Percentiles rank a stretch among this genome's conserved stretches.
phyloP scores from a whole-genome alignment of 2,888 invertebrate species.

The Acrobasis suavella region DNA sequence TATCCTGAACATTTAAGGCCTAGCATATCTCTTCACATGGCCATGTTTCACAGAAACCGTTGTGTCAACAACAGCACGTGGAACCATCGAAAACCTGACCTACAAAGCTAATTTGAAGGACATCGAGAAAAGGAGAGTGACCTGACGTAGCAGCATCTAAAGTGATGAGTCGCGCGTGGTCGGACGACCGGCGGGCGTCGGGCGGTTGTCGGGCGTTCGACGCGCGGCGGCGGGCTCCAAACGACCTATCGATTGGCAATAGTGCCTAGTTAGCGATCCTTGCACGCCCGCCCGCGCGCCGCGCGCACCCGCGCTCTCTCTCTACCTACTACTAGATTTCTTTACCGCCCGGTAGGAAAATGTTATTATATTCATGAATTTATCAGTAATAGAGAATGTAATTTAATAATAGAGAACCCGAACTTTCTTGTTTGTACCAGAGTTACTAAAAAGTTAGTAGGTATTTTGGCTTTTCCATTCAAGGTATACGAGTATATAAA shows the following conservation, averaged over 20 bases:
- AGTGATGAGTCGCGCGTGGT: slow-evolving; percentile 80
- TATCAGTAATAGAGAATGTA: not conserved
- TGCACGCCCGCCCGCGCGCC: slow-evolving; percentile 40
- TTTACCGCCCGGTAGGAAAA: not conserved
- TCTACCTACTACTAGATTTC: slow-evolving; percentile 11
- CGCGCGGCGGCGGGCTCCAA: slow-evolving; percentile 55
- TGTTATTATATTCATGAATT: slow-evolving; percentile 1
- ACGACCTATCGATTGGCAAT: slow-evolving; percentile 82
- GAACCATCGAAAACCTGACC: slow-evolving; percentile 78
- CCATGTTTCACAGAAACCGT: slow-evolving; percentile 23
- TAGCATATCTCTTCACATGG: not conserved
- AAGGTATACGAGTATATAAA: too few relatives aligned
- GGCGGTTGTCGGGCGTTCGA: slow-evolving; percentile 33
- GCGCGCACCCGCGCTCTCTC: slow-evolving; percentile 15
- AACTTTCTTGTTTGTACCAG: too few relatives aligned
- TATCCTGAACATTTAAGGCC: too few relatives aligned
- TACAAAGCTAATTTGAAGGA: slow-evolving; percentile 83
- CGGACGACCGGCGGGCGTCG: slow-evolving; percentile 43
- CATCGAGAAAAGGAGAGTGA: slow-evolving; percentile 83
- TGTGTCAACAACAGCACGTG: slow-evolving; percentile 77
- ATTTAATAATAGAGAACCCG: not conserved
- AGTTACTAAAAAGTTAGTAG: too few relatives aligned
- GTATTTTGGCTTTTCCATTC: too few relatives aligned
- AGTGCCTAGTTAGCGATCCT: slow-evolving; percentile 79
- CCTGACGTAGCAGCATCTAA: slow-evolving; percentile 80